phyloP scores from a whole-genome alignment of 2,888 invertebrate genomes.

The Stegana nigrithorax region DNA sequence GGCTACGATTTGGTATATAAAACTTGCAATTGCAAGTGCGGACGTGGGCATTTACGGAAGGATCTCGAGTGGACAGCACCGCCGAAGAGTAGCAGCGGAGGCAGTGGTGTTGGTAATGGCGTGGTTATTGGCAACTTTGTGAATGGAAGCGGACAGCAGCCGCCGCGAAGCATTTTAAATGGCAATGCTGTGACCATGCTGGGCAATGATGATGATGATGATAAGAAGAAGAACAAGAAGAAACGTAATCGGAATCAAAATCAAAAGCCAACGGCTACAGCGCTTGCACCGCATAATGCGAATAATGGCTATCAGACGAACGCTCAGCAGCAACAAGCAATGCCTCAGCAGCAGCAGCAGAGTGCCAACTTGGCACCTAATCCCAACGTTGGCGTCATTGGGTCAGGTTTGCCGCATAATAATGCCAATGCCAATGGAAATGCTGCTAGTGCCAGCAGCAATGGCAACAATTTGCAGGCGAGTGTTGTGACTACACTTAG shows the following conservation, averaged over 20 bases:
- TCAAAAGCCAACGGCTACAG: conserved; percentile 72
- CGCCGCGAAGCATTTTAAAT: conserved; percentile 24
- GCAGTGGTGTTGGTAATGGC: neutral
- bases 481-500: conserved; percentile 18
- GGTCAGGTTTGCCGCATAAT: conserved; percentile 57
- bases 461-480: conserved; percentile 21
- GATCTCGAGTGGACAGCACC: conserved; percentile 92
- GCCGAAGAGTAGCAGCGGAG: conserved; percentile 63
- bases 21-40: conserved; percentile 94
- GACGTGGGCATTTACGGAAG: conserved; percentile 91
- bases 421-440: conserved; percentile 30
- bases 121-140: too few relatives aligned
- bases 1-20: conserved; percentile 97
- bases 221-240: conserved; percentile 73
- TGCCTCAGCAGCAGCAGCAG: conserved; percentile 30
- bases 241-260: conserved; percentile 76
- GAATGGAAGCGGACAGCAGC: conserved; percentile 24
- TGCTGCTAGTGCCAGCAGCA: conserved; percentile 28
- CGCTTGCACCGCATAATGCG: conserved; percentile 70
- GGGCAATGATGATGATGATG: conserved; percentile 70
- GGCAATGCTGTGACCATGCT: conserved; percentile 24
- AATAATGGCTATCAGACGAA: conserved; percentile 21
- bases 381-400: conserved; percentile 64
- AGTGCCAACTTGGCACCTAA: conserved; percentile 46
- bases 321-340: conserved; percentile 29